Percentiles rank a stretch among this genome's conserved stretches.
Evolutionary conservation across 2,797 vertebrate genomes (phyloP).

Genomic region (Hoplostethus mediterraneus): DNA sequence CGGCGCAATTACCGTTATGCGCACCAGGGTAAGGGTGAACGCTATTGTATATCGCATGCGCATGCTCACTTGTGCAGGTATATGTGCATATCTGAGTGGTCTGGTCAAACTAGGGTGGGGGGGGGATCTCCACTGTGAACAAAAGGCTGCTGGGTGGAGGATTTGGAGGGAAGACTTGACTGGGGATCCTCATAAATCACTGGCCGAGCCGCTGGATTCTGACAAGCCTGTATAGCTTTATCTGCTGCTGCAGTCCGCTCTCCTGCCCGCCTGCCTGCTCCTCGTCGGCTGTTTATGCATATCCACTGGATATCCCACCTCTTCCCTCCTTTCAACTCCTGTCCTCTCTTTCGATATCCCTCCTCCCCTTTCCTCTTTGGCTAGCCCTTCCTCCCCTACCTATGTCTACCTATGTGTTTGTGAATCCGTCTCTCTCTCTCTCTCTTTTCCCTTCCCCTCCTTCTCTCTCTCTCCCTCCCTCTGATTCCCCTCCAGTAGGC

Average conservation of each 20-base stretch:
- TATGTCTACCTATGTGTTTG: constrained; percentile 37
- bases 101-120: constrained; percentile 29
- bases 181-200: constrained; percentile 84
- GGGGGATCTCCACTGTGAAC: constrained; percentile 57
- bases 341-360: constrained; percentile 53
- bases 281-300: constrained; percentile 77
- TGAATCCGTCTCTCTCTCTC: background rate
- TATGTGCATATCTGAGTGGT: constrained; percentile 38
- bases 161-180: constrained; percentile 76
- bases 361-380: constrained; percentile 34
- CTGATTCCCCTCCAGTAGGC: constrained; percentile 46
- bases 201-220: constrained; percentile 74
- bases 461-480: constrained; percentile 15
- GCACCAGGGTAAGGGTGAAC: too few species aligned
- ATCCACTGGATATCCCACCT: constrained; percentile 73
- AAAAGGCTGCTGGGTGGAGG: constrained; percentile 73
- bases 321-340: constrained; percentile 20
- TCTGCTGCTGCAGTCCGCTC: constrained; percentile 69
- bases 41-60: background rate
- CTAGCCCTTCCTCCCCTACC: constrained; percentile 1
- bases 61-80: constrained; percentile 1
- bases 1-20: background rate
- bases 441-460: constrained; percentile 21
- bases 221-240: constrained; percentile 82
- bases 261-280: constrained; percentile 55